These are phyloP conservation scores for Euura lappo DNA, from an alignment of 1,140 invertebrate species.

Conservation along the genomic window DNA sequence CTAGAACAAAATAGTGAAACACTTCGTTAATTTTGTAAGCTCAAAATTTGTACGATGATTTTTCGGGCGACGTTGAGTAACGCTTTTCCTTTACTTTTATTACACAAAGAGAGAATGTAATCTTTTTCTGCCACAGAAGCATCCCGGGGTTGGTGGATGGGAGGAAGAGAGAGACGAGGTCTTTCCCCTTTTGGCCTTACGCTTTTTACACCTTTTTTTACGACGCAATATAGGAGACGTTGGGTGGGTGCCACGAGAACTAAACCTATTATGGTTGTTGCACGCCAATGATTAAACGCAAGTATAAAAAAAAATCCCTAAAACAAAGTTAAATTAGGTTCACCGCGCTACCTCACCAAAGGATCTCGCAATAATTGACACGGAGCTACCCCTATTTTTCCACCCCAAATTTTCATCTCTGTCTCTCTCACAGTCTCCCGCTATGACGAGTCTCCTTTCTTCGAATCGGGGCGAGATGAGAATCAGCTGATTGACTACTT, in stretches of 20 bases:
- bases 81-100: not conserved
- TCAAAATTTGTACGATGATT: no score
- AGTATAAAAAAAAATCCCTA: conserved; percentile 42
- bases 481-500: no score
- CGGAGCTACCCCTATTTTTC: not conserved
- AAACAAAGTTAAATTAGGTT: conserved; percentile 47
- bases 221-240: conserved; percentile 36
- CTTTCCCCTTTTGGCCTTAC: conserved; percentile 13
- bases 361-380: not conserved
- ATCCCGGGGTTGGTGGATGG: not conserved
- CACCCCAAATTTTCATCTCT: no score
- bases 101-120: not conserved
- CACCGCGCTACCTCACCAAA: not conserved
- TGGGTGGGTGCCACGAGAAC: conserved; percentile 33
- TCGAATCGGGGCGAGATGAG: no score
- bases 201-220: conserved; percentile 48
- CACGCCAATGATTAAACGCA: conserved; percentile 42
- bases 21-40: no score
- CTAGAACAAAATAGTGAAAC: conserved; percentile 32
- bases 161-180: conserved; percentile 9
- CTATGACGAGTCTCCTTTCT: no score
- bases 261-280: conserved; percentile 45
- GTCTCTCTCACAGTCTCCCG: no score
- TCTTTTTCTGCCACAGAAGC: not conserved
- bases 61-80: not conserved